Percentiles rank a stretch among this genome's conserved stretches.
Conservation (phyloP, 2,888 invertebrate species). For the Clunio marinus region DNA sequence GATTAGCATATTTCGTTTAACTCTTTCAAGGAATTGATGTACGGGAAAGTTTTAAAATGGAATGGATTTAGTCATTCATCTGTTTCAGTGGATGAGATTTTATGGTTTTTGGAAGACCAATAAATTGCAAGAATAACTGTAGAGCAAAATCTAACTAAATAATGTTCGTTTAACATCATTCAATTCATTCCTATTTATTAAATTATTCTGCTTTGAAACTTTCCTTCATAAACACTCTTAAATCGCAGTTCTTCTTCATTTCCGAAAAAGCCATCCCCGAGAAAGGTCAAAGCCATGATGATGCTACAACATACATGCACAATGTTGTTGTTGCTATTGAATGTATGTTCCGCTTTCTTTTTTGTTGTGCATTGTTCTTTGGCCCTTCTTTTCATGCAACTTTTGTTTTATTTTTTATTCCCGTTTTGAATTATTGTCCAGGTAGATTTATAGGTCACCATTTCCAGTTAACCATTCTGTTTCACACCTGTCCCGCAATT, state of each 20-base stretch:
- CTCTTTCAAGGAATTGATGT: neutral
- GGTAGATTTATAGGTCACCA: constrained; percentile 19
- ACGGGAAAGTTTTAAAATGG: neutral
- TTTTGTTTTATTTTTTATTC: constrained; percentile 4
- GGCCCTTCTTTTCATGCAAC: neutral
- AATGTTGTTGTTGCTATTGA: too few relatives aligned
- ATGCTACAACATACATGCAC: neutral
- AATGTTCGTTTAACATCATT: too few relatives aligned
- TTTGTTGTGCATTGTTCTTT: neutral
- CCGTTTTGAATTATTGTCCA: constrained; percentile 7
- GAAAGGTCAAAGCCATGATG: constrained; percentile 2
- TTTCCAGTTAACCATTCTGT: neutral
- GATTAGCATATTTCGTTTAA: constrained; percentile 7
- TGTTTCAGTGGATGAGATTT: too few relatives aligned
- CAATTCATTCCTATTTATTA: neutral
- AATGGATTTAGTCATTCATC: neutral
- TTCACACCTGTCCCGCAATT: neutral
- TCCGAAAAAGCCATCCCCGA: neutral
- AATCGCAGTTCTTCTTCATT: neutral
- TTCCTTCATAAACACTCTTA: neutral
- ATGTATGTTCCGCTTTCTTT: neutral
- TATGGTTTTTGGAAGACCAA: neutral
- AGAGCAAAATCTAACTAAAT: too few relatives aligned
- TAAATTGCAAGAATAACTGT: too few relatives aligned
- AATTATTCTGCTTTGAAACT: neutral